These are phyloP conservation scores for Eupeodes luniger DNA, from an alignment of 2,888 invertebrate genomes.

Conservation along the genomic window DNA sequence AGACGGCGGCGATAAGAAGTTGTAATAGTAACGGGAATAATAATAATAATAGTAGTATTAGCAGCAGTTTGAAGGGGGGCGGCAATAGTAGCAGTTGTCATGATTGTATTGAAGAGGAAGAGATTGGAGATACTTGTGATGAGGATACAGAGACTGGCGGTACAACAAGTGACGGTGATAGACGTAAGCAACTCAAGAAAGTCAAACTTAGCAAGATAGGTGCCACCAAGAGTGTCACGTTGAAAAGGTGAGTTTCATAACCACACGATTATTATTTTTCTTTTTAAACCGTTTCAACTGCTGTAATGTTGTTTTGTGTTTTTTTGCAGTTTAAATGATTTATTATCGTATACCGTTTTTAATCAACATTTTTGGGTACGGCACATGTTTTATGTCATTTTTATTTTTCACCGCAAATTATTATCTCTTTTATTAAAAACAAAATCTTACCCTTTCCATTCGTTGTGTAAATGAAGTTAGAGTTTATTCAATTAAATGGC, in stretches of 20 bases:
- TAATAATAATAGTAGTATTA: conserved; percentile 60
- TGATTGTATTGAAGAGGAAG: conserved; percentile 73
- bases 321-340: conserved; percentile 8
- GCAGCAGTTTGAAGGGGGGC: conserved; percentile 68
- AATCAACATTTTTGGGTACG: neutral
- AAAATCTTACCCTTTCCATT: neutral
- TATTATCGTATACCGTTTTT: neutral
- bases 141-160: conserved; percentile 77
- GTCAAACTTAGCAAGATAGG: conserved; percentile 82
- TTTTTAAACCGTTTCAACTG: too few relatives aligned
- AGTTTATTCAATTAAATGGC: neutral
- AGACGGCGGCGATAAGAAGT: conserved; percentile 54
- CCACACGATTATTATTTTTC: neutral
- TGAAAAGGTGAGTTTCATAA: conserved; percentile 81
- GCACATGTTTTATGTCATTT: neutral
- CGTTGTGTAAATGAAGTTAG: neutral
- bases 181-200: conserved; percentile 79
- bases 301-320: too few relatives aligned
- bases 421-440: neutral
- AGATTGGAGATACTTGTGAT: conserved; percentile 74
- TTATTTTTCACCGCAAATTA: neutral
- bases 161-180: conserved; percentile 81
- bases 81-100: conserved; percentile 60
- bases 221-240: conserved; percentile 82
- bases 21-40: conserved; percentile 63